These are phyloP conservation scores for Orthosia cruda DNA, from an alignment of 2,888 invertebrate species.

Conservation along the genomic window DNA sequence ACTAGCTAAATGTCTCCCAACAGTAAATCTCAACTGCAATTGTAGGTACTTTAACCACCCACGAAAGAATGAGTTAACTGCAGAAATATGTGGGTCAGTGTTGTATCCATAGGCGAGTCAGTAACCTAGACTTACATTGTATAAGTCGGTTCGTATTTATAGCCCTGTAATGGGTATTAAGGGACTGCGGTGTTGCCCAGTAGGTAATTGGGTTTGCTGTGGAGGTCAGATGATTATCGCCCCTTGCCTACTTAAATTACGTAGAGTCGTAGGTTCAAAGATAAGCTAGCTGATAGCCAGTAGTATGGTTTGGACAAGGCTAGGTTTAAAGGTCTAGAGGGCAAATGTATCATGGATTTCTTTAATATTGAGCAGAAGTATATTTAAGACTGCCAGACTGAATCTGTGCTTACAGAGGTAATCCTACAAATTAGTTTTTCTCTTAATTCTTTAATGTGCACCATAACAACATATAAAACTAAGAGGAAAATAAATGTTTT, in stretches of 20 bases:
- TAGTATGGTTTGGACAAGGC: no score
- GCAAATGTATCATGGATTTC: no score
- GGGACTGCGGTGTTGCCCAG: conserved; percentile 12
- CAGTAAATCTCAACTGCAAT: conserved; percentile 24
- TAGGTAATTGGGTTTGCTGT: conserved; percentile 13
- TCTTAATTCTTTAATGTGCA: no score
- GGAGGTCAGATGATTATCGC: conserved; percentile 40
- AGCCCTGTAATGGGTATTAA: conserved; percentile 12
- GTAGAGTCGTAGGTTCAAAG: no score
- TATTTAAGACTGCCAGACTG: no score
- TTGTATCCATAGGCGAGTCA: conserved; percentile 43
- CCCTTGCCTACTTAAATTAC: background rate
- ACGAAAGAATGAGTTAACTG: conserved; percentile 31
- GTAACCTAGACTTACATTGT: conserved; percentile 23
- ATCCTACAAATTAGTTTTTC: no score
- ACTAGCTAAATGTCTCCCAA: conserved; percentile 32
- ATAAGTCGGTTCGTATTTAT: conserved; percentile 25
- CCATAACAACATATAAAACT: no score
- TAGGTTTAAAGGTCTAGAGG: no score
- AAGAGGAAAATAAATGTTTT: no score
- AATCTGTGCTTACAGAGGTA: no score
- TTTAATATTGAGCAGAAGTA: no score
- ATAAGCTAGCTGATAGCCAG: no score
- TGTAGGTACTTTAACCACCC: conserved; percentile 32
- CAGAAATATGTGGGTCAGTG: conserved; percentile 53